Evolutionary conservation across 2,888 invertebrate genomes (phyloP).

Genomic region (Epinotia demarniana): DNA sequence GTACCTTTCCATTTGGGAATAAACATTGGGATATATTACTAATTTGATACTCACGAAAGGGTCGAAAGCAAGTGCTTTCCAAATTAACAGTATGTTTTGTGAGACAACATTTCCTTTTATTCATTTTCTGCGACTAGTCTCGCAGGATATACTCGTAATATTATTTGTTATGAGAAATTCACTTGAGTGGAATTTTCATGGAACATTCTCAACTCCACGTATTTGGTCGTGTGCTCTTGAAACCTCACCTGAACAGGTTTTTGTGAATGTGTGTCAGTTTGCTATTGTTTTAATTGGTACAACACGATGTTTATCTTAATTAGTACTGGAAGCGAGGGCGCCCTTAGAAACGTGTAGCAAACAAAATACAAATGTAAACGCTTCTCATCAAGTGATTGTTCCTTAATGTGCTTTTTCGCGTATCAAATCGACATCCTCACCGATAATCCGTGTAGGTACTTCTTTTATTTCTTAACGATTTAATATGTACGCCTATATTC

Average conservation of each 20-base stretch:
- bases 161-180: slow-evolving; percentile 59
- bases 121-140: slow-evolving; percentile 54
- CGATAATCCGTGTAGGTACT: slow-evolving; percentile 14
- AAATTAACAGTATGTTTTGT: slow-evolving; percentile 25
- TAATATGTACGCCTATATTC: no score
- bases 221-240: slow-evolving; percentile 35
- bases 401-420: slow-evolving; percentile 31
- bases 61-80: slow-evolving; percentile 28
- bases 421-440: slow-evolving; percentile 9
- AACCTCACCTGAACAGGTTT: slow-evolving; percentile 11
- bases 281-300: slow-evolving; percentile 29
- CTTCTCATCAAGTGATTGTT: slow-evolving; percentile 28
- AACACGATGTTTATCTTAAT: slow-evolving; percentile 35
- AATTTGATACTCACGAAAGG: slow-evolving; percentile 26
- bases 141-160: slow-evolving; percentile 63
- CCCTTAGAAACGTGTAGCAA: slow-evolving; percentile 20
- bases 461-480: not conserved
- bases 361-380: slow-evolving; percentile 32
- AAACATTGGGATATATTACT: slow-evolving; percentile 48
- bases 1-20: slow-evolving; percentile 50
- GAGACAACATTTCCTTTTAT: slow-evolving; percentile 53
- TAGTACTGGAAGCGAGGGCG: slow-evolving; percentile 26
- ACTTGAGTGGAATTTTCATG: slow-evolving; percentile 57
- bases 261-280: slow-evolving; percentile 21
- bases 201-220: slow-evolving; percentile 47